Evolutionary conservation across 2,888 invertebrate species (phyloP).

Genomic region (Hypomecis punctinalis): DNA sequence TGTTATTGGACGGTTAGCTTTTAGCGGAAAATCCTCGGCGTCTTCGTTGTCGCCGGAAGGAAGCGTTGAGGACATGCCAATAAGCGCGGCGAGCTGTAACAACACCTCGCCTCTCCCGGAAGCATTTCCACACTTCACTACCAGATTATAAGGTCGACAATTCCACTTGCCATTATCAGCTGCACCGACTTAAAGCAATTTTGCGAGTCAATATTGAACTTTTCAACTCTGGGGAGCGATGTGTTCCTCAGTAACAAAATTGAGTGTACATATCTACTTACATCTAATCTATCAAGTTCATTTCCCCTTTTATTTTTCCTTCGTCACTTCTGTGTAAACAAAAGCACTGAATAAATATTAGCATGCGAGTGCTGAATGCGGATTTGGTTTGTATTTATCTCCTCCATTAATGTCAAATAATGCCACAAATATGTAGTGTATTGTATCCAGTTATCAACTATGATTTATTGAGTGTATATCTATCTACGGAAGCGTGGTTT

Average conservation of each 20-base stretch:
- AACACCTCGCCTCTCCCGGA: slow-evolving; percentile 67
- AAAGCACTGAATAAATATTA: slow-evolving; percentile 35
- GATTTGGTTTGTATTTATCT: slow-evolving; percentile 26
- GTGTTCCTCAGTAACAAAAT: slow-evolving; percentile 72
- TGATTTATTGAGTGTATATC: neutral
- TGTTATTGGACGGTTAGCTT: slow-evolving; percentile 58
- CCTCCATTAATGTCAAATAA: slow-evolving; percentile 5
- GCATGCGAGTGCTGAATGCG: slow-evolving; percentile 23
- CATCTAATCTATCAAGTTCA: slow-evolving; percentile 48
- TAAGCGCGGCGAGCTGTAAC: slow-evolving; percentile 73
- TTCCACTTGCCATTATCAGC: slow-evolving; percentile 70
- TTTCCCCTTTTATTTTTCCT: slow-evolving; percentile 43
- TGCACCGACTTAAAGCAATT: slow-evolving; percentile 81
- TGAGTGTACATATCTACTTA: slow-evolving; percentile 49
- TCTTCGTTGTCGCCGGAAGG: slow-evolving; percentile 61
- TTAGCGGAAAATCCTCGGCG: slow-evolving; percentile 62
- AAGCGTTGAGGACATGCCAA: slow-evolving; percentile 80
- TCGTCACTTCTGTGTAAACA: slow-evolving; percentile 41
- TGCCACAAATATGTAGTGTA: neutral
- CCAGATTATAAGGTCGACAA: slow-evolving; percentile 70
- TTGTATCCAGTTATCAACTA: neutral
- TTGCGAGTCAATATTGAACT: slow-evolving; percentile 81
- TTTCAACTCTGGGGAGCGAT: slow-evolving; percentile 73
- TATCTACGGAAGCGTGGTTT: neutral
- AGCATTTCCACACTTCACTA: slow-evolving; percentile 65